phyloP scores from a whole-genome alignment of 2,113 vertebrate species.

The Pholis gunnellus region DNA sequence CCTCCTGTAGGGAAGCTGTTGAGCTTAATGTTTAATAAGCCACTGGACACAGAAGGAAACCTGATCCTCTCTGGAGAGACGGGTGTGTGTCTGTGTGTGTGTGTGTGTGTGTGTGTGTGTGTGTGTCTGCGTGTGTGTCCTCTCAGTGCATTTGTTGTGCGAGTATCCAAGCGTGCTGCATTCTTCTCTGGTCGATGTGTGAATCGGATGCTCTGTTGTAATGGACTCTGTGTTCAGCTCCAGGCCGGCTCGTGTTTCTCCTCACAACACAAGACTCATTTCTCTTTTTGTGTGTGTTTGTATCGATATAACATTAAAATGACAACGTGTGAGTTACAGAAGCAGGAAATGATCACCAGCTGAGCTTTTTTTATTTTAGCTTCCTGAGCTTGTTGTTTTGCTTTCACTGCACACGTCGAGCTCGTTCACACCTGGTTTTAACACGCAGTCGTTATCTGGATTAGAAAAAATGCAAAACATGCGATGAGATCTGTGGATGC shows the following conservation, averaged over 20 bases:
- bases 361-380: not conserved
- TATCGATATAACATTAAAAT: not conserved
- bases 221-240: conserved; percentile 48
- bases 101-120: conserved; percentile 17
- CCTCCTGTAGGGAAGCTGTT: conserved; percentile 69
- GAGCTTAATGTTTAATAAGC: conserved; percentile 78
- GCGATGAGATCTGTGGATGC: not conserved
- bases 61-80: conserved; percentile 54
- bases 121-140: not conserved
- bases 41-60: conserved; percentile 68
- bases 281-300: not conserved
- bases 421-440: not conserved
- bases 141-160: conserved; percentile 41
- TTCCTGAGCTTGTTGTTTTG: not conserved
- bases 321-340: not conserved
- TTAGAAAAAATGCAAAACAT: not conserved
- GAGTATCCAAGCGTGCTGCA: conserved; percentile 49
- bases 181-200: conserved; percentile 55
- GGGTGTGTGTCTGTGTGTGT: conserved; percentile 17
- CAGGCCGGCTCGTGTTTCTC: conserved; percentile 28
- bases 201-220: conserved; percentile 53
- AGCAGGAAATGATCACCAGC: not conserved
- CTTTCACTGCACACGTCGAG: not conserved
- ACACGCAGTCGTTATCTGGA: not conserved
- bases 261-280: not conserved